A percentile compares a stretch with the other conserved stretches of the same genome.
Conservation (phyloP, 2,113 vertebrate genomes). For the Serilophus lunatus region DNA sequence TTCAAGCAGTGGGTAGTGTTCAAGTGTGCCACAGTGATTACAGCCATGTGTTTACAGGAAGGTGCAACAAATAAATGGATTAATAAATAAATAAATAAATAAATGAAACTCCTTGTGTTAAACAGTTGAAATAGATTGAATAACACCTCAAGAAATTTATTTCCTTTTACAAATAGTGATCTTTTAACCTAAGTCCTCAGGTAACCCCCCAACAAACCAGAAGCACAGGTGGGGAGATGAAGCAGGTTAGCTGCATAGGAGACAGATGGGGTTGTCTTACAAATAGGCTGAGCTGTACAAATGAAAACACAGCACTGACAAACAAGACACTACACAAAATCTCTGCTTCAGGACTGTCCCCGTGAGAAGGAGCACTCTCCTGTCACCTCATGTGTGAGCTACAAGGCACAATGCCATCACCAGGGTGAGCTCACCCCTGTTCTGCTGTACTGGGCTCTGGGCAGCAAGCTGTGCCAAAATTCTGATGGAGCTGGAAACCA, state of each 20-base stretch:
- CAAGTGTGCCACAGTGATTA: not conserved
- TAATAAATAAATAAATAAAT: not conserved
- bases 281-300: not conserved
- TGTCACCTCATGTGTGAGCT: rapidly evolving
- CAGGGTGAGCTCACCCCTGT: not conserved
- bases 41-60: not conserved
- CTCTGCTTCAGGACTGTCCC: not conserved
- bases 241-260: not conserved
- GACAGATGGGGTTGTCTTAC: not conserved
- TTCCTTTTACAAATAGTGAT: not conserved
- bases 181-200: not conserved
- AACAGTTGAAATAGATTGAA: not conserved
- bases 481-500: not conserved
- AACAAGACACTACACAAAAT: not conserved
- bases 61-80: not conserved
- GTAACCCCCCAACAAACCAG: not conserved
- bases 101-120: not conserved
- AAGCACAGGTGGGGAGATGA: not conserved
- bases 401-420: rapidly evolving
- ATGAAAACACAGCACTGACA: not conserved
- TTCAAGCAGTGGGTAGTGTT: no score
- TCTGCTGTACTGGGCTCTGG: rapidly evolving
- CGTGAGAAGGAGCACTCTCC: not conserved
- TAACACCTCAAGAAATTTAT: not conserved
- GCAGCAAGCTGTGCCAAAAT: not conserved